phyloP scores from a whole-genome alignment of 2,797 vertebrate genomes.

The Gastrophryne carolinensis region DNA sequence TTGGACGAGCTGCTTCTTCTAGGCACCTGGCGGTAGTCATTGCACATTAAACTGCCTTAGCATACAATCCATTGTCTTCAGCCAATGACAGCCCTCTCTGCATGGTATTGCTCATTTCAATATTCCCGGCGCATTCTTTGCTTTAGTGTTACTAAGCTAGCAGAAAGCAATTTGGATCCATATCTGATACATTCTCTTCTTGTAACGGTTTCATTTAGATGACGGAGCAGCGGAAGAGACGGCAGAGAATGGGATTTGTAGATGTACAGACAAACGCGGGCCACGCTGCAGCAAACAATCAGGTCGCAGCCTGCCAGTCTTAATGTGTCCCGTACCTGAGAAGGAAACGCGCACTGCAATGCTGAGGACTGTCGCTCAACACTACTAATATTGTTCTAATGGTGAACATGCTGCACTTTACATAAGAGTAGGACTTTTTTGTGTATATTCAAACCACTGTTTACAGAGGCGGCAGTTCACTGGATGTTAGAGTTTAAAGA shows the following conservation, averaged over 20 bases:
- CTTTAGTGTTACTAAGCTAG: slow-evolving; percentile 15
- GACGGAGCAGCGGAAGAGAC: slow-evolving; percentile 78
- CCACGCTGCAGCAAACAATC: slow-evolving; percentile 54
- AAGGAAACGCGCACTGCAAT: neutral
- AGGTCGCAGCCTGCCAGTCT: slow-evolving; percentile 16
- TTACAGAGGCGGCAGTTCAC: neutral
- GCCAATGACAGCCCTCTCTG: neutral
- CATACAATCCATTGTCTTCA: neutral
- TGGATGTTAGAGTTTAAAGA: neutral
- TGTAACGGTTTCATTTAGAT: slow-evolving; percentile 62
- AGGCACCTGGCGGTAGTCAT: neutral
- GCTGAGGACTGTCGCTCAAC: neutral
- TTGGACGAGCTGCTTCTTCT: neutral
- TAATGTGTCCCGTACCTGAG: neutral
- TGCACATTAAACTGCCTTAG: neutral
- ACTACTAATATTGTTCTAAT: neutral
- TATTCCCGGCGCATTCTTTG: neutral
- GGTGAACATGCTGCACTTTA: slow-evolving; percentile 11
- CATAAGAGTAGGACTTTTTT: neutral
- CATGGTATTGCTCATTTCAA: slow-evolving; percentile 13
- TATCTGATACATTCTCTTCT: slow-evolving; percentile 26
- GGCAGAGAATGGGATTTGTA: slow-evolving; percentile 77
- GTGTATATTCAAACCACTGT: neutral
- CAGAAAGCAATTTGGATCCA: slow-evolving; percentile 25
- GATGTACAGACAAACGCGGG: slow-evolving; percentile 74